These are phyloP conservation scores for Silurus meridionalis DNA, from an alignment of 2,113 vertebrate species.

Conservation along the genomic window DNA sequence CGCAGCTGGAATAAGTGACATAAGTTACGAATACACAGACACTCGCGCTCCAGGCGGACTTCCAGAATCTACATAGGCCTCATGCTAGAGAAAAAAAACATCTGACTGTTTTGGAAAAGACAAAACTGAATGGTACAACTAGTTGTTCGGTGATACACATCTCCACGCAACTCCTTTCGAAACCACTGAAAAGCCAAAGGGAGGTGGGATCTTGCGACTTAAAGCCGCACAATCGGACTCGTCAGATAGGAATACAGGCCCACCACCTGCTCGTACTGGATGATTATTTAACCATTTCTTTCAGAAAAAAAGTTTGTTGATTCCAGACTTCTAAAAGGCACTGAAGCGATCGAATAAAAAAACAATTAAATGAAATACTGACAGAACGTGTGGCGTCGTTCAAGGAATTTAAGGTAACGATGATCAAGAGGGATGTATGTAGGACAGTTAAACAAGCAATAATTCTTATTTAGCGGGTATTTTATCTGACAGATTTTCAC, in stretches of 20 bases:
- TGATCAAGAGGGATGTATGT: too few relatives aligned
- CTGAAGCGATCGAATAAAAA: neutral
- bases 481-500: too few relatives aligned
- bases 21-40: neutral
- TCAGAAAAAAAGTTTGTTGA: neutral
- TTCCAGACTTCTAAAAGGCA: neutral
- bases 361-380: neutral
- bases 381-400: too few relatives aligned
- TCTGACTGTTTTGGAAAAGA: neutral
- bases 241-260: slow-evolving; percentile 15
- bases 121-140: neutral
- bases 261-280: slow-evolving; percentile 51
- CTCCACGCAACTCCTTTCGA: neutral
- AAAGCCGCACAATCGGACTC: neutral
- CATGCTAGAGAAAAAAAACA: neutral
- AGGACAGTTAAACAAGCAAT: too few relatives aligned
- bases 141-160: neutral
- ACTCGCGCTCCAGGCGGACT: neutral
- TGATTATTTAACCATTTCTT: slow-evolving; percentile 17
- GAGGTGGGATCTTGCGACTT: slow-evolving; percentile 1
- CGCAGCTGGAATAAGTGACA: slow-evolving; percentile 2
- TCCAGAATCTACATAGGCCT: neutral
- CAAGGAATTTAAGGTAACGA: too few relatives aligned
- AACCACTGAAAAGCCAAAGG: neutral
- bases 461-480: too few relatives aligned